These are phyloP conservation scores for Lasioglossum lativentre DNA, from an alignment of 2,888 invertebrate genomes.

Conservation along the genomic window DNA sequence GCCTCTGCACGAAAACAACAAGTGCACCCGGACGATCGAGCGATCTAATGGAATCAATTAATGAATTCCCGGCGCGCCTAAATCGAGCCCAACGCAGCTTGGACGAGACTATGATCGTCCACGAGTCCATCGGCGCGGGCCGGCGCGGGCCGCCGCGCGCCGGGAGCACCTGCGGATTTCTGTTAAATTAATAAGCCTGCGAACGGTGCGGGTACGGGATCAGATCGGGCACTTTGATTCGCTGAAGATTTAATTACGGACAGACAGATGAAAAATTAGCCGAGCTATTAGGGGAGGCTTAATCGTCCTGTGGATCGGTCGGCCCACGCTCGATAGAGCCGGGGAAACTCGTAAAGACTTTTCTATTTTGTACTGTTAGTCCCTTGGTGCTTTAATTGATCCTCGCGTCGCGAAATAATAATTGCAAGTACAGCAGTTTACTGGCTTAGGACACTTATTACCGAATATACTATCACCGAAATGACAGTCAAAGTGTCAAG, in stretches of 20 bases:
- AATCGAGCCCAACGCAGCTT: neutral
- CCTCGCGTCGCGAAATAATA: no score
- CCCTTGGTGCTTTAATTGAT: neutral
- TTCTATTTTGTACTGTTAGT: neutral
- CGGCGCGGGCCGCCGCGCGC: no score
- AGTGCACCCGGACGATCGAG: neutral
- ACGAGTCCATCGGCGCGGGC: neutral
- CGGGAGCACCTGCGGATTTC: slow-evolving; percentile 60
- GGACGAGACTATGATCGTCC: neutral
- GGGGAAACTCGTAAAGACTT: neutral
- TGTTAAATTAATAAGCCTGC: slow-evolving; percentile 55
- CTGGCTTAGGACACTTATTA: no score
- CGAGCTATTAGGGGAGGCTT: neutral
- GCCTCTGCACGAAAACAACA: neutral
- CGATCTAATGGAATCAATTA: slow-evolving; percentile 7
- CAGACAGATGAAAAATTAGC: slow-evolving; percentile 16
- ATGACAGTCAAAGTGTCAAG: no score
- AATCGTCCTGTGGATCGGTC: neutral
- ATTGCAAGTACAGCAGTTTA: no score
- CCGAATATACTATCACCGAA: no score
- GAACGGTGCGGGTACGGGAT: slow-evolving; percentile 24
- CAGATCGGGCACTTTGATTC: slow-evolving; percentile 35
- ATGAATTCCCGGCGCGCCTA: neutral
- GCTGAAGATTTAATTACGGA: slow-evolving; percentile 37
- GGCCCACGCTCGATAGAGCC: neutral